Conservation (phyloP, 2,797 vertebrate genomes). For the Uromys caudimaculatus region DNA sequence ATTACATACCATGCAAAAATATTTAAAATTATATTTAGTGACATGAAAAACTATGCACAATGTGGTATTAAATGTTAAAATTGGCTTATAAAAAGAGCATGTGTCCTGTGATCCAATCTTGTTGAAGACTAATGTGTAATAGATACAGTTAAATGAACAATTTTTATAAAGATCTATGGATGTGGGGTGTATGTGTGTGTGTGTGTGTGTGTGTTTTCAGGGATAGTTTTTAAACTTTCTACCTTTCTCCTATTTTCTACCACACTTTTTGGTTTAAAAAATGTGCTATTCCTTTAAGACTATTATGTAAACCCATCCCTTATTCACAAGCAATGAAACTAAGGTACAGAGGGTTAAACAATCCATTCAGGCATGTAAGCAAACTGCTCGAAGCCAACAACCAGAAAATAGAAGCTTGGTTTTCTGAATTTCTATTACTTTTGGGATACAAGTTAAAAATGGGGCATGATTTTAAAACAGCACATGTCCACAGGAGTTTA, state of each 20-base stretch:
- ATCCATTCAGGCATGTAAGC: not conserved
- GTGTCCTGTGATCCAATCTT: not conserved
- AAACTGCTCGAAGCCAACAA: not conserved
- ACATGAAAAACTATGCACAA: conserved; percentile 33
- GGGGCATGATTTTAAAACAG: conserved; percentile 14
- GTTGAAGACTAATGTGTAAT: not conserved
- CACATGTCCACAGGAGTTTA: not conserved
- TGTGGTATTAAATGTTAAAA: not conserved
- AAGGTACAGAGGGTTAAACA: not conserved
- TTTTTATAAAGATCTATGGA: not conserved
- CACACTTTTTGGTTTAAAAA: conserved; percentile 29
- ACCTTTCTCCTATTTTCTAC: conserved; percentile 1
- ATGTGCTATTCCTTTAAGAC: conserved; percentile 24
- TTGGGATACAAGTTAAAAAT: not conserved
- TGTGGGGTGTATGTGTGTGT: not conserved
- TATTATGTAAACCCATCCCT: not conserved
- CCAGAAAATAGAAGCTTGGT: not conserved
- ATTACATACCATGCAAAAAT: conserved; percentile 29
- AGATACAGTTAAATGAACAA: not conserved
- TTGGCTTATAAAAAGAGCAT: conserved; percentile 37
- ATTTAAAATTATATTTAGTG: conserved; percentile 43
- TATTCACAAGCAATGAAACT: conserved; percentile 30
- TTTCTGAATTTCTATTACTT: not conserved
- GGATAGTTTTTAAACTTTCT: conserved; percentile 37
- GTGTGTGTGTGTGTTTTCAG: not conserved